phyloP scores from a whole-genome alignment of 2,888 invertebrate species.

The Calephelis perditalis region DNA sequence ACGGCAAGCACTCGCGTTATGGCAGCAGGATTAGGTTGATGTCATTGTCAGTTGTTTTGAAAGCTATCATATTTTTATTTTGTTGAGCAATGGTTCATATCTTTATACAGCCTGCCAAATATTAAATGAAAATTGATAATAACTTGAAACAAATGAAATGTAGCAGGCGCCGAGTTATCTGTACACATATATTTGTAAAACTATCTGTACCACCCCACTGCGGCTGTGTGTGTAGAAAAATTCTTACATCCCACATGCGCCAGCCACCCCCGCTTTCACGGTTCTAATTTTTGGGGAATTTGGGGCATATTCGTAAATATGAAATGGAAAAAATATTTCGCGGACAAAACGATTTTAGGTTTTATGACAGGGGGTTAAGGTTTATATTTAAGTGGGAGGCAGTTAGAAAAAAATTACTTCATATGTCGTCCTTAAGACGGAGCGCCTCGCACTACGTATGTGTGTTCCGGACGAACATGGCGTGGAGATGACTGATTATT shows the following conservation, averaged over 20 bases:
- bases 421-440: slow-evolving; percentile 79
- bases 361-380: slow-evolving; percentile 40
- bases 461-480: slow-evolving; percentile 54
- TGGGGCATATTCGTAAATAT: slow-evolving; percentile 80
- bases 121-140: slow-evolving; percentile 15
- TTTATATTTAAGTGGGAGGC: slow-evolving; percentile 39
- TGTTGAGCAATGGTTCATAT: too few relatives aligned
- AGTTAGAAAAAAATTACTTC: slow-evolving; percentile 77
- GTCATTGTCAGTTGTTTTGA: too few relatives aligned
- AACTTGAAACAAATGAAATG: slow-evolving; percentile 40
- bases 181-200: slow-evolving; percentile 67
- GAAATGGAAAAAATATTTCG: slow-evolving; percentile 79
- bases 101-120: too few relatives aligned
- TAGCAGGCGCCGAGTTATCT: slow-evolving; percentile 45
- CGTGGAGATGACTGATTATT: slow-evolving; percentile 41
- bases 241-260: slow-evolving; percentile 50
- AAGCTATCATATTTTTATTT: too few relatives aligned
- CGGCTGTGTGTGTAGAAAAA: slow-evolving; percentile 48
- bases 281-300: slow-evolving; percentile 80
- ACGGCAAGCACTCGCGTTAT: too few relatives aligned
- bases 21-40: too few relatives aligned
- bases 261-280: slow-evolving; percentile 68
- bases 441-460: slow-evolving; percentile 74
- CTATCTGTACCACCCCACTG: slow-evolving; percentile 58
- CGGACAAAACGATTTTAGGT: slow-evolving; percentile 44